phyloP scores from a whole-genome alignment of 2,113 vertebrate genomes.

The Crotalus horridus region DNA sequence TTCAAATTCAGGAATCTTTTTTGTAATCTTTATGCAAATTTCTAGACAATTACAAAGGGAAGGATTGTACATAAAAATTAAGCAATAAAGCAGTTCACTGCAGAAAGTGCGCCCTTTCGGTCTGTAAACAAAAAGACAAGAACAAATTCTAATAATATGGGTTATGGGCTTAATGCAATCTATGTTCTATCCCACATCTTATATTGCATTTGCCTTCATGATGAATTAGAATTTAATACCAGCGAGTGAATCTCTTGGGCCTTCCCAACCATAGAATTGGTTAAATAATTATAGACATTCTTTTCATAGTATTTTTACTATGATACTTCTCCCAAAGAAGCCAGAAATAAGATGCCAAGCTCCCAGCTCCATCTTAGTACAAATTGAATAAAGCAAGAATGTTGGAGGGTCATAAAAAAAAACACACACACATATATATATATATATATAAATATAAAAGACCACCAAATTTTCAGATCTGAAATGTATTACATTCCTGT shows the following conservation, averaged over 20 bases:
- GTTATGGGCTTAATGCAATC: not conserved
- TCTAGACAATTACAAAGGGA: not conserved
- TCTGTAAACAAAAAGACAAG: not conserved
- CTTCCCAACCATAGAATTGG: not conserved
- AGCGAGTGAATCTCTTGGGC: not conserved
- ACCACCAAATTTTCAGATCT: conserved; percentile 40
- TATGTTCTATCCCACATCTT: not conserved
- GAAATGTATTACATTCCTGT: conserved; percentile 27
- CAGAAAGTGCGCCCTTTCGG: not conserved
- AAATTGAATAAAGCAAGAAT: no score
- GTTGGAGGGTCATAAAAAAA: no score
- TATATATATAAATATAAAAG: not conserved
- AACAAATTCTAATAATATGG: not conserved
- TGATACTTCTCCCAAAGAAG: not conserved
- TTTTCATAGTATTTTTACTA: not conserved
- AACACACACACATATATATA: no score
- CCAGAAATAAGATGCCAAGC: not conserved
- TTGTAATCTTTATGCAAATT: fast-evolving
- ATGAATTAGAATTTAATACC: not conserved
- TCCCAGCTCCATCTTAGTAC: not conserved
- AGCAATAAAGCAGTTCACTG: not conserved
- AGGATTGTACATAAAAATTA: not conserved
- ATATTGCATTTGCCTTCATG: not conserved
- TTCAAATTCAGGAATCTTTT: not conserved
- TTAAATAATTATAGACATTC: not conserved